These are phyloP conservation scores for Drosophila vallismaia DNA, from an alignment of 2,888 invertebrate species.

Conservation along the genomic window DNA sequence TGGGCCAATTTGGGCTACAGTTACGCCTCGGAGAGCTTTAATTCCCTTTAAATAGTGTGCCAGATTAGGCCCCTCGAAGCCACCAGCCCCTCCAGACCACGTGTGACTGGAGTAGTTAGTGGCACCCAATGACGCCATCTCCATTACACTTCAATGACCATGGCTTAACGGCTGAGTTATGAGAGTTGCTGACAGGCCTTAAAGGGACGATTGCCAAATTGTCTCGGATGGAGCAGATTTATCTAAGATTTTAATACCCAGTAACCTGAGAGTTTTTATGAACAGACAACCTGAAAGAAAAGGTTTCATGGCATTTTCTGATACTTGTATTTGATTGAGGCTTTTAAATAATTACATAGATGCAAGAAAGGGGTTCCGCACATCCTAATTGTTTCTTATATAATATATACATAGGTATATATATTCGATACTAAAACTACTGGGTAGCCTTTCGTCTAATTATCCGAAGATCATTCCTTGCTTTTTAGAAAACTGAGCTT, in stretches of 20 bases:
- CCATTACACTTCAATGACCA: conserved; percentile 37
- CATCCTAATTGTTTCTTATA: not conserved
- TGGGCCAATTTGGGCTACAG: conserved; percentile 56
- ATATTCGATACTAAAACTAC: not conserved
- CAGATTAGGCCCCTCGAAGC: conserved; percentile 18
- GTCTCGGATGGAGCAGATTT: not conserved
- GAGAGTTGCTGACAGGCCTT: conserved; percentile 20
- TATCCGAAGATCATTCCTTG: not conserved
- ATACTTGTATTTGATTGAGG: conserved; percentile 1
- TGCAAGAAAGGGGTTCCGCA: no score
- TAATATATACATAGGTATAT: not conserved
- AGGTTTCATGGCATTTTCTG: not conserved
- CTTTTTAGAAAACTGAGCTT: not conserved
- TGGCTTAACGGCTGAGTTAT: conserved; percentile 28
- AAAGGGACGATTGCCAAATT: conserved; percentile 20
- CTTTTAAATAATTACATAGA: not conserved
- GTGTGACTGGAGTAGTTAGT: conserved; percentile 41
- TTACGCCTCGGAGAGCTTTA: conserved; percentile 43
- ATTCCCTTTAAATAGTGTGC: conserved; percentile 46
- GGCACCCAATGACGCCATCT: conserved; percentile 35
- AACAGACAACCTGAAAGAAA: not conserved
- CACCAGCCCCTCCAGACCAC: conserved; percentile 14
- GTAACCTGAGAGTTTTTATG: not conserved
- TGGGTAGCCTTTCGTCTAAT: not conserved
- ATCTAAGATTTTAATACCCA: conserved; percentile 3